Base-by-base conservation (phyloP, 2,797 vertebrate species). In the Acanthurus tractus region DNA sequence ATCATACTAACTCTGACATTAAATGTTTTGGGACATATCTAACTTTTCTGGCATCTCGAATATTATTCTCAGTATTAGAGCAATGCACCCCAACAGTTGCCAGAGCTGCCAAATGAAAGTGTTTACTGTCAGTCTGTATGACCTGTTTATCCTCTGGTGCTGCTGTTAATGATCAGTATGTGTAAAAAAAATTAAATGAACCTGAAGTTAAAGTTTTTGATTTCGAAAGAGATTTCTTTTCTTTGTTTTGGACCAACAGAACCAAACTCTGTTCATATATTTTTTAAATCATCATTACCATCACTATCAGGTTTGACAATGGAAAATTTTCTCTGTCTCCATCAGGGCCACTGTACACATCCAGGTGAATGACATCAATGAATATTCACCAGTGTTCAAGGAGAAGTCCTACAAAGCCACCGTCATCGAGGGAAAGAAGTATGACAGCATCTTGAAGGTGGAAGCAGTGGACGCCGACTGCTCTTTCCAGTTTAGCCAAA, bases 401-500 rank as follows among this genome's bases (percentile, higher is more conserved):
- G 98, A 99, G 95, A 99, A 98, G 81, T 97, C 97, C 0, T 99
- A 99, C 95, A 98, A 99, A 89, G 97, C 97, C 15, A 93, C 97
- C 0, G 96, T 96, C 1, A 92, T 96, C 0, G 98, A 99, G 90
- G 98, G 97, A 8, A 96, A 95, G 92, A 96, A 95, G 54, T 95
- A 95, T 0, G 96, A 97, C 94, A 98, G 89, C 93, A 95, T 99
- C 87, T 83, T 99, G 86, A 94, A 93, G 73, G 97, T 99, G 91
- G 97, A 99, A 73, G 98, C 98, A 0, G 96, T 98, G 86, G 98
- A 99, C 6, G 98, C 98, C 0, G 98, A 99, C 92, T 99, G 98
- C 80, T 99, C 98, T 0, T 98, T 98, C 18, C 98, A 99, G 94
- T 99, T 98, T 93, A 99, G 98, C 94, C 98, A 99, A 92, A 98